Percentiles rank a stretch among this genome's conserved stretches.
These are phyloP conservation scores for Trachelus troglodyta DNA, from an alignment of 2,888 invertebrate species.

Conservation along the genomic window DNA sequence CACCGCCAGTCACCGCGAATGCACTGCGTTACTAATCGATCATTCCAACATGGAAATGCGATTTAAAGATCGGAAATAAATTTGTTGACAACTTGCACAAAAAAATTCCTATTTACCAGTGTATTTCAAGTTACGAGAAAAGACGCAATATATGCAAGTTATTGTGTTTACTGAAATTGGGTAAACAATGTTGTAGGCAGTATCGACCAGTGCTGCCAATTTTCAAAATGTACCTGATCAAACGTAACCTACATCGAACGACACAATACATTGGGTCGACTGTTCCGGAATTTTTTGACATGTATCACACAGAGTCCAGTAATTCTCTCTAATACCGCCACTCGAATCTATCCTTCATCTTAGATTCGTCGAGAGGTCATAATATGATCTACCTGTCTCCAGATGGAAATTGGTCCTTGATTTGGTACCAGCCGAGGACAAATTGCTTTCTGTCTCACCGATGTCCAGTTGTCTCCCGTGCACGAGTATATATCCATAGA, in stretches of 20 bases:
- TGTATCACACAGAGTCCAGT: neutral
- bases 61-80: neutral
- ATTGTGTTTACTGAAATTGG: neutral
- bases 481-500: neutral
- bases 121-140: neutral
- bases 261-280: neutral
- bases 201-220: neutral
- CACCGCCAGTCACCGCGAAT: neutral
- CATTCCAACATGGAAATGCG: neutral
- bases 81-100: neutral
- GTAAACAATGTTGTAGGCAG: neutral
- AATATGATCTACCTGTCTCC: conserved; percentile 11
- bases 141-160: neutral
- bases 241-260: neutral
- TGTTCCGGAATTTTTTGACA: neutral
- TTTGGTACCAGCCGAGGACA: conserved; percentile 47
- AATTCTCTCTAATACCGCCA: neutral
- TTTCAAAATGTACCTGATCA: neutral
- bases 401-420: conserved; percentile 45
- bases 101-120: neutral
- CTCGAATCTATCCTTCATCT: conserved; percentile 11
- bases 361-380: conserved; percentile 14
- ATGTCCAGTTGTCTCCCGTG: conserved; percentile 10
- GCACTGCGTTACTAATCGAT: neutral
- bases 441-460: conserved; percentile 47